Percentiles rank a stretch among this genome's conserved stretches.
Evolutionary conservation across 2,113 vertebrate species (phyloP).

Genomic region (Elgaria multicarinata): DNA sequence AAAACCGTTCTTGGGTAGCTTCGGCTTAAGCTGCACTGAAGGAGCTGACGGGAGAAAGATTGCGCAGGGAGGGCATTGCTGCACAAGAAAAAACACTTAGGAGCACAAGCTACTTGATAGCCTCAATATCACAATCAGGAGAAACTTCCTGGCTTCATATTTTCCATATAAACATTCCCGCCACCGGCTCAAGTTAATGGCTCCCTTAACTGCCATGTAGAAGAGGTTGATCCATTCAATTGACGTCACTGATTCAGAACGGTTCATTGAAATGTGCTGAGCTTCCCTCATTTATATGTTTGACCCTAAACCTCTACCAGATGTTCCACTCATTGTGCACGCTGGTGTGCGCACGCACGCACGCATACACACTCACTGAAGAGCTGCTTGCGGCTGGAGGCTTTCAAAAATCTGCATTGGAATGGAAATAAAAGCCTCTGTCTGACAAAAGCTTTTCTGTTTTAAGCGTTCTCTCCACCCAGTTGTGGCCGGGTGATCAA

Average conservation of each 20-base stretch:
- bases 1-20: not conserved
- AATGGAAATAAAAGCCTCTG: conserved; percentile 57
- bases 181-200: conserved; percentile 74
- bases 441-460: conserved; percentile 24
- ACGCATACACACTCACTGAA: conserved; percentile 53
- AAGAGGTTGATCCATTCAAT: conserved; percentile 75
- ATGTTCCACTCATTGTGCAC: conserved; percentile 70
- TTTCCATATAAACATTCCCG: conserved; percentile 81
- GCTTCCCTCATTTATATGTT: conserved; percentile 76
- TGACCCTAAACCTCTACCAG: conserved; percentile 84
- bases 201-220: conserved; percentile 67
- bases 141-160: conserved; percentile 81
- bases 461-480: not conserved
- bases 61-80: not conserved
- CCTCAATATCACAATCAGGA: conserved; percentile 75
- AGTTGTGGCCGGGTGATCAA: accelerated
- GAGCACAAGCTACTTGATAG: conserved; percentile 69
- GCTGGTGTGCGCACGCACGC: conserved; percentile 10
- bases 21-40: not conserved
- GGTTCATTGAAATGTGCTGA: conserved; percentile 73
- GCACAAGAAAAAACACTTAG: not conserved
- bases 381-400: conserved; percentile 57
- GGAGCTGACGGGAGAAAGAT: not conserved
- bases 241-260: conserved; percentile 77
- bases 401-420: conserved; percentile 46